Conservation (phyloP, 1,140 invertebrate genomes). For the Psilanteris sp. region DNA sequence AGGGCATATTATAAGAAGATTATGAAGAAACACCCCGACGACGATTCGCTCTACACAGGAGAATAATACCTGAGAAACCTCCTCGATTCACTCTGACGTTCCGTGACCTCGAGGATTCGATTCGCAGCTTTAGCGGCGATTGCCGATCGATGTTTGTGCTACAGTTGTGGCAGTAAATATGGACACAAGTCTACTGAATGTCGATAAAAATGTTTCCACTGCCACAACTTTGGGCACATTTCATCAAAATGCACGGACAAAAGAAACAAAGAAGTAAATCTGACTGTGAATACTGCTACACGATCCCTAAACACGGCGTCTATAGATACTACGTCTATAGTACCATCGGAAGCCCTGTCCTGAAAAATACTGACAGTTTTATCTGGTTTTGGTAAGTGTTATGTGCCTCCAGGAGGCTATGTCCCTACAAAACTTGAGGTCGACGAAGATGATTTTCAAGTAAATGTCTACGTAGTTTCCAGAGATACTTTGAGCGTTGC, state of each 20-base stretch:
- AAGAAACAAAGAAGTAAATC: no score
- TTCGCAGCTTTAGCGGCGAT: constrained; percentile 46
- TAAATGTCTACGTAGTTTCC: constrained; percentile 31
- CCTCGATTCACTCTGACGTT: background rate
- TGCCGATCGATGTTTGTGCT: constrained; percentile 53
- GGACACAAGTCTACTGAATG: constrained; percentile 65
- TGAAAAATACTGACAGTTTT: constrained; percentile 1
- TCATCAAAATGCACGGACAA: constrained; percentile 8
- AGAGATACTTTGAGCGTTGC: constrained; percentile 5
- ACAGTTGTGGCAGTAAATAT: constrained; percentile 24
- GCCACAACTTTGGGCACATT: constrained; percentile 37
- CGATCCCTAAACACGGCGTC: no score
- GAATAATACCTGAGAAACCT: no score
- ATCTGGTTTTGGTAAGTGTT: constrained; percentile 13
- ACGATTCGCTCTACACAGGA: no score
- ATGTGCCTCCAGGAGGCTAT: constrained; percentile 11
- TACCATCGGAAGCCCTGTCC: no score
- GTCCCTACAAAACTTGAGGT: constrained; percentile 1
- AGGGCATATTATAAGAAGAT: background rate
- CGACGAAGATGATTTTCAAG: background rate
- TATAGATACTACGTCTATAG: background rate
- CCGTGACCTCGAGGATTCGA: constrained; percentile 24
- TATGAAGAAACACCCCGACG: background rate
- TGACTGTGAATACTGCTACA: no score
- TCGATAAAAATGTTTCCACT: constrained; percentile 33